Evolutionary conservation across 1,140 invertebrate genomes (phyloP).

Genomic region (Lasaia peninsularis): DNA sequence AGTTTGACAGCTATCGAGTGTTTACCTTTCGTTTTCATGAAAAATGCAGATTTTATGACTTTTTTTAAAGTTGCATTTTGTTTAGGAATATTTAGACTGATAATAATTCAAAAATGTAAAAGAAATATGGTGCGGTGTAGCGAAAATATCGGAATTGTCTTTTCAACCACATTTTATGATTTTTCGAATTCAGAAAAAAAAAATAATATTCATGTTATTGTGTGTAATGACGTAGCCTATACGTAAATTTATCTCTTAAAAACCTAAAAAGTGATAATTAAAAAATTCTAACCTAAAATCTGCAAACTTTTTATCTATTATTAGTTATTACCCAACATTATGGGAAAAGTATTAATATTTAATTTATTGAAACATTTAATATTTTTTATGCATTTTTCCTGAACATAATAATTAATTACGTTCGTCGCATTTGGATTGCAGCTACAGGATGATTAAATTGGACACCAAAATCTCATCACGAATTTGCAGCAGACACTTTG

Average conservation of each 20-base stretch:
- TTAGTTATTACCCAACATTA: background rate
- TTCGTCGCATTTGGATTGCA: background rate
- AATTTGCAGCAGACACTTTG: too few relatives aligned
- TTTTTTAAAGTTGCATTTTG: too few relatives aligned
- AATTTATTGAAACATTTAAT: background rate
- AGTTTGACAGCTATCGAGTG: too few relatives aligned
- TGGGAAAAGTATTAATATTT: background rate
- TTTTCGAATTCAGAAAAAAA: too few relatives aligned
- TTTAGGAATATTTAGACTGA: too few relatives aligned
- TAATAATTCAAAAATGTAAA: too few relatives aligned
- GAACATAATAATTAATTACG: background rate
- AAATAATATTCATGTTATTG: background rate
- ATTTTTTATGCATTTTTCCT: background rate
- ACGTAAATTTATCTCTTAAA: background rate
- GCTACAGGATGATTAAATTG: background rate
- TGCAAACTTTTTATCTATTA: background rate
- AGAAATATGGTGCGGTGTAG: too few relatives aligned
- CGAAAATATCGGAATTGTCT: too few relatives aligned
- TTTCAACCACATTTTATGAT: background rate
- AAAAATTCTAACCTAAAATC: background rate
- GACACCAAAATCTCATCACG: background rate
- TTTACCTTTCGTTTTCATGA: background rate
- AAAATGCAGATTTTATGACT: too few relatives aligned
- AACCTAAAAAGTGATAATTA: background rate
- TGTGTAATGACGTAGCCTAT: background rate